Conservation (phyloP, 2,888 invertebrate genomes). For the Rhagonycha lutea region DNA sequence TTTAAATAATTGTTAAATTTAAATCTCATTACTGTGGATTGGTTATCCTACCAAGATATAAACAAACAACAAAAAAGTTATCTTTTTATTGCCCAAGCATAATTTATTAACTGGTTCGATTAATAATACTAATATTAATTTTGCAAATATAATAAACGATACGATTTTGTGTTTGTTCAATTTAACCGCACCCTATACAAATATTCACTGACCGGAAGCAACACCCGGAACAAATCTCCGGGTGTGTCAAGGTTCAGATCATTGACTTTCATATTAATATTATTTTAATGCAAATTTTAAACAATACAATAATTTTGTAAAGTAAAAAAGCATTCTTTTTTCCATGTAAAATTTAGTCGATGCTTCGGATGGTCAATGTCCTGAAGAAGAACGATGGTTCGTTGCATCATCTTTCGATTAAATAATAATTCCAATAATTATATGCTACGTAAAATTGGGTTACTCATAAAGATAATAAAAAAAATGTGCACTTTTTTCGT, state of each 20-base stretch:
- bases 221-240: constrained; percentile 22
- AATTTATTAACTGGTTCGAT: neutral
- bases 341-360: neutral
- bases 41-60: neutral
- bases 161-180: constrained; percentile 8
- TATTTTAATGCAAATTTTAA: constrained; percentile 14
- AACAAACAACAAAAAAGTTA: neutral
- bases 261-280: constrained; percentile 22
- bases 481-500: neutral
- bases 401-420: neutral
- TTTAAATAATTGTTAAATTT: neutral
- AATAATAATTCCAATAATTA: constrained; percentile 5
- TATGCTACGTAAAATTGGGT: neutral
- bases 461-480: neutral
- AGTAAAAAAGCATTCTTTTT: neutral
- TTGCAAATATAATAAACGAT: neutral
- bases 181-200: constrained; percentile 4
- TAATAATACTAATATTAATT: neutral
- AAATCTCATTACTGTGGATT: neutral
- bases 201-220: constrained; percentile 24
- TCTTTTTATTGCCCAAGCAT: neutral
- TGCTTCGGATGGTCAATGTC: constrained; percentile 3
- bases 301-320: neutral
- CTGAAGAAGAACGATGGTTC: neutral
- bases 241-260: constrained; percentile 28